Conservation (phyloP, 2,888 invertebrate genomes). For the Conops quadrifasciatus region DNA sequence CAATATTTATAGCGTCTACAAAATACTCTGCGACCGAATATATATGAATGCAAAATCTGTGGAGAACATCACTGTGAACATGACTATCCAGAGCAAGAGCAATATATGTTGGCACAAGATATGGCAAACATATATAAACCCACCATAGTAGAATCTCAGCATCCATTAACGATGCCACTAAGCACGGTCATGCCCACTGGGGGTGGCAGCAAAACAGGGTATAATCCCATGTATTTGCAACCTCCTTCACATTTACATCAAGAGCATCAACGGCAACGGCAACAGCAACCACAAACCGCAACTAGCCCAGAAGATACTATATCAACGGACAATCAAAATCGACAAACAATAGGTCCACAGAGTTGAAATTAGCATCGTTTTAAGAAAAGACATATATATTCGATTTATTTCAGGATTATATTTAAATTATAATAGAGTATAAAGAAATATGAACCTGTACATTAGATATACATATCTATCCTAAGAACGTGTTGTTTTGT, state of each 20-base stretch:
- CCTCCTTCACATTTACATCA: conserved; percentile 19
- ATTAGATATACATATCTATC: no score
- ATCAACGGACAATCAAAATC: conserved; percentile 40
- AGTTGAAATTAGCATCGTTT: conserved; percentile 37
- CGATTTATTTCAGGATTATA: no score
- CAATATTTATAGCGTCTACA: conserved; percentile 73
- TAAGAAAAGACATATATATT: background rate
- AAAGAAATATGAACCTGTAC: no score
- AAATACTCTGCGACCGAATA: conserved; percentile 77
- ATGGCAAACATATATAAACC: conserved; percentile 54
- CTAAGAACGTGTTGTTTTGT: no score
- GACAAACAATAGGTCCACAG: conserved; percentile 24
- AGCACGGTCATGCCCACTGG: background rate
- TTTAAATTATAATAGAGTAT: no score
- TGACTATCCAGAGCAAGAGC: conserved; percentile 67
- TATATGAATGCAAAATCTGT: conserved; percentile 79
- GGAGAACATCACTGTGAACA: conserved; percentile 82
- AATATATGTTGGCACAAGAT: conserved; percentile 65
- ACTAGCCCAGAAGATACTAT: conserved; percentile 40
- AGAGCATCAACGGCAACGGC: conserved; percentile 33
- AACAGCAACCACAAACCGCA: conserved; percentile 28
- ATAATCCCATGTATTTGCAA: conserved; percentile 52
- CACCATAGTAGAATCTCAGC: conserved; percentile 30
- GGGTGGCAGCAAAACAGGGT: conserved; percentile 47
- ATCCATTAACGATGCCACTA: conserved; percentile 34